Evolutionary conservation across 1,140 invertebrate genomes (phyloP).

Genomic region (Neelides sp.): DNA sequence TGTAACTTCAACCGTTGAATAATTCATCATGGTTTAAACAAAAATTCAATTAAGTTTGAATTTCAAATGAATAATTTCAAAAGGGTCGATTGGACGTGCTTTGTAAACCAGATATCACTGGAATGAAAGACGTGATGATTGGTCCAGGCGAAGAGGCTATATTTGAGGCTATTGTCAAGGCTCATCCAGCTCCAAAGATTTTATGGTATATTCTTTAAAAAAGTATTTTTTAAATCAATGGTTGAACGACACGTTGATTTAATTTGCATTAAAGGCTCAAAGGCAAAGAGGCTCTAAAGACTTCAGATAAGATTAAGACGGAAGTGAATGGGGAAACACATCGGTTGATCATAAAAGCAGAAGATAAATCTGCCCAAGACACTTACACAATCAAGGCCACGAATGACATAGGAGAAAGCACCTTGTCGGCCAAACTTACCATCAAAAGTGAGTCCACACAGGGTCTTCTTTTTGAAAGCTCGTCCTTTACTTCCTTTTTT

Average conservation of each 20-base stretch:
- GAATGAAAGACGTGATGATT: slow-evolving; percentile 54
- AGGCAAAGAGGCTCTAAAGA: slow-evolving; percentile 2
- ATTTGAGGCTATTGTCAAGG: slow-evolving; percentile 56
- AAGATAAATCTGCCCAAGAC: no score
- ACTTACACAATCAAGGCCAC: slow-evolving; percentile 60
- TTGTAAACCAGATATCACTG: slow-evolving; percentile 57
- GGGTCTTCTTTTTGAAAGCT: not conserved
- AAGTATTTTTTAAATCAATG: no score
- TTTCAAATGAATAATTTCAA: no score
- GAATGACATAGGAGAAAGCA: slow-evolving; percentile 60
- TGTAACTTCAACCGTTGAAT: no score
- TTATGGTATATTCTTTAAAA: slow-evolving; percentile 44
- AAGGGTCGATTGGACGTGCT: slow-evolving; percentile 60
- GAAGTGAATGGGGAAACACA: no score
- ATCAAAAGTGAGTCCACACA: slow-evolving; percentile 54
- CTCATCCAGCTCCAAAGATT: slow-evolving; percentile 51
- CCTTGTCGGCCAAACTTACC: slow-evolving; percentile 53
- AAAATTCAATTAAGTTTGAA: no score
- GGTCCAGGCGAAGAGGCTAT: slow-evolving; percentile 56
- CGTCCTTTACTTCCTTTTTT: not conserved
- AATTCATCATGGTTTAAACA: no score
- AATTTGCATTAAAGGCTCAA: not conserved
- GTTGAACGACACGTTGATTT: no score
- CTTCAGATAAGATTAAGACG: not conserved
- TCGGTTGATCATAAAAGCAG: no score